Evolutionary conservation across 2,888 invertebrate genomes (phyloP), one percentile per base, ranked within the genome.

Genomic region (Choristoneura rosaceana): DNA sequence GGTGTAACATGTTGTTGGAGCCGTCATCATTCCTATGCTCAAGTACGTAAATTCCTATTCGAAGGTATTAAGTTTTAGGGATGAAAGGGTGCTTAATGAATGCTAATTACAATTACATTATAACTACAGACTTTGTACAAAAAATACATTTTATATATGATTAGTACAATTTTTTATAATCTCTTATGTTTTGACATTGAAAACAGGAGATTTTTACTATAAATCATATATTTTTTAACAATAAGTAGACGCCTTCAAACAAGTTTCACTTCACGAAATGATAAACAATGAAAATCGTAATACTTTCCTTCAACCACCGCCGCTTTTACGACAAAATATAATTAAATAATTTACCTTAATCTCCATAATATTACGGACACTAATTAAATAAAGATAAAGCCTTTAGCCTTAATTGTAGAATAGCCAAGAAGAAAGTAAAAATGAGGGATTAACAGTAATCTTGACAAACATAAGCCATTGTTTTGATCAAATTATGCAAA

Each of bases 371-470:
- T 47, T 47, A 33, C 45, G 25, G 62, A 25, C 33, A 43, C 45
- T 63, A 47, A 63, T 63, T 47, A 33, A 63, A 63, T 47, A 47
- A 63, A 62, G 43, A 62, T 62, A 62, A 63, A 63, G 47, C 34
- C 63, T 63, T 45, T 33, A 25, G 14, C 62, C 62, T 45, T 45
- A 25, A 63, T 63, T 47, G 45, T 7, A 33, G 25, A 63, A 47
- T n/a, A 25, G 25, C 45, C 17, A n/a, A 45, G 61, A 43, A 41
- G 43, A 62, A 63, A 63, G 47, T 47, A 8, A 14, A 1, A 63
- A 45, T 45, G 63, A 33, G 33, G 47, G 63, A 63, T 43, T 62
- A 43, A 15, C 17, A 61, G 43, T 61, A 41, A 62, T 43, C 61
- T 62, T 43, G 14, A 43, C 25, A 45, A 12, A 62, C 61, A 62